phyloP scores from a whole-genome alignment of 2,888 invertebrate genomes.

The Agrilus biguttatus region DNA sequence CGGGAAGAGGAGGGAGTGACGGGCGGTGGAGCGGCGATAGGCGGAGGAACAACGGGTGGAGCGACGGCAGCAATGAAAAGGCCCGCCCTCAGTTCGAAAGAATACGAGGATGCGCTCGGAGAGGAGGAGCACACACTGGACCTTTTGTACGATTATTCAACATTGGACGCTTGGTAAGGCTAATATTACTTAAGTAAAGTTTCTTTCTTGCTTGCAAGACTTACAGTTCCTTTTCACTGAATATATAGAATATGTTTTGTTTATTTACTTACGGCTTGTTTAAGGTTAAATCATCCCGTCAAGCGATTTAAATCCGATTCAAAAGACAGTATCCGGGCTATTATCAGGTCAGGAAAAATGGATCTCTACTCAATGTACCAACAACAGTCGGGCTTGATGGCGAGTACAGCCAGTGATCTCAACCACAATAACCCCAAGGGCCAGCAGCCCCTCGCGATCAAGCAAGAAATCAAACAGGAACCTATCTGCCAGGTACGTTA shows the following conservation, averaged over 20 bases:
- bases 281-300: constrained; percentile 78
- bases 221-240: no score
- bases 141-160: constrained; percentile 79
- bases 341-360: constrained; percentile 21
- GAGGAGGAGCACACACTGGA: constrained; percentile 70
- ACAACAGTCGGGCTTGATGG: constrained; percentile 18
- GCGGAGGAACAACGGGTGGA: constrained; percentile 11
- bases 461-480: constrained; percentile 51
- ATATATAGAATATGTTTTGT: not conserved
- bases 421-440: constrained; percentile 13
- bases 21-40: constrained; percentile 21
- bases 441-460: constrained; percentile 16
- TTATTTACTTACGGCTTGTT: constrained; percentile 5
- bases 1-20: constrained; percentile 1
- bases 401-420: constrained; percentile 15
- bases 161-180: constrained; percentile 66
- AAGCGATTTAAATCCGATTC: constrained; percentile 65
- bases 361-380: constrained; percentile 28
- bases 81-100: constrained; percentile 63
- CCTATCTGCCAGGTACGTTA: constrained; percentile 23
- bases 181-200: no score
- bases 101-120: constrained; percentile 62
- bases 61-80: constrained; percentile 40
- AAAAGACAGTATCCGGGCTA: constrained; percentile 30
- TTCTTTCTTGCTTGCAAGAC: not conserved